A percentile compares a stretch with the other conserved stretches of the same genome.
phyloP scores from a whole-genome alignment of 2,113 vertebrate genomes.

The Stegastes partitus region DNA sequence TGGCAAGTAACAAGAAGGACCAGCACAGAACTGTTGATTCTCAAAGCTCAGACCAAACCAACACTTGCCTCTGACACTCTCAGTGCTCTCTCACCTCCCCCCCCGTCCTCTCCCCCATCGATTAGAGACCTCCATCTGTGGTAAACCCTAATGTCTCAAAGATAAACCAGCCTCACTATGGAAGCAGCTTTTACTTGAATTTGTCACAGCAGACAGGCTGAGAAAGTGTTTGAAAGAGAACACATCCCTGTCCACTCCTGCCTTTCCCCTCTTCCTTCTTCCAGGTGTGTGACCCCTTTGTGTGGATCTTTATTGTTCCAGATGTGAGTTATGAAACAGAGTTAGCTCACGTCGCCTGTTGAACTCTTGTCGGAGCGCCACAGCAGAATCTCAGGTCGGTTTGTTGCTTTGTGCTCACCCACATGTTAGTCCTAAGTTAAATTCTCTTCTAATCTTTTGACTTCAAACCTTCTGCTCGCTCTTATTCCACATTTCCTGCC shows the following conservation, averaged over 20 bases:
- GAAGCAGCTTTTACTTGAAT: slow-evolving; percentile 51
- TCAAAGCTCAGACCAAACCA: slow-evolving; percentile 35
- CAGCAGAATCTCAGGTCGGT: slow-evolving; percentile 37
- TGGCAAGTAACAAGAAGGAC: slow-evolving; percentile 78
- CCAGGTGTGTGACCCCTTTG: slow-evolving; percentile 43
- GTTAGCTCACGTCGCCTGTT: slow-evolving; percentile 50
- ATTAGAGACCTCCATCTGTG: slow-evolving; percentile 85
- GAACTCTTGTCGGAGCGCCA: slow-evolving; percentile 44
- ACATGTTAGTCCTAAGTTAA: no score
- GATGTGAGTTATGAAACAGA: slow-evolving; percentile 75
- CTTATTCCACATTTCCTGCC: slow-evolving; percentile 57
- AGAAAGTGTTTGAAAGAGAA: slow-evolving; percentile 4
- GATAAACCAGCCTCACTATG: not conserved
- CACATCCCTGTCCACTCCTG: not conserved
- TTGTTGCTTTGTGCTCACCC: slow-evolving; percentile 7
- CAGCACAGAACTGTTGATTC: not conserved
- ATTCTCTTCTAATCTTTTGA: not conserved
- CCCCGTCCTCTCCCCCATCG: slow-evolving; percentile 38
- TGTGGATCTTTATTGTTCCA: slow-evolving; percentile 57
- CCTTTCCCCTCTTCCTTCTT: slow-evolving; percentile 2
- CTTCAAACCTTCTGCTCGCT: not conserved
- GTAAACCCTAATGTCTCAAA: slow-evolving; percentile 69
- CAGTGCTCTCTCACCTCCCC: slow-evolving; percentile 7
- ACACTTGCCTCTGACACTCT: slow-evolving; percentile 21
- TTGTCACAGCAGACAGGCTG: slow-evolving; percentile 6